Evolutionary conservation across 53 echinoderm and acorn worm species (phyloP).

Genomic region (Paracentrotus lividus): DNA sequence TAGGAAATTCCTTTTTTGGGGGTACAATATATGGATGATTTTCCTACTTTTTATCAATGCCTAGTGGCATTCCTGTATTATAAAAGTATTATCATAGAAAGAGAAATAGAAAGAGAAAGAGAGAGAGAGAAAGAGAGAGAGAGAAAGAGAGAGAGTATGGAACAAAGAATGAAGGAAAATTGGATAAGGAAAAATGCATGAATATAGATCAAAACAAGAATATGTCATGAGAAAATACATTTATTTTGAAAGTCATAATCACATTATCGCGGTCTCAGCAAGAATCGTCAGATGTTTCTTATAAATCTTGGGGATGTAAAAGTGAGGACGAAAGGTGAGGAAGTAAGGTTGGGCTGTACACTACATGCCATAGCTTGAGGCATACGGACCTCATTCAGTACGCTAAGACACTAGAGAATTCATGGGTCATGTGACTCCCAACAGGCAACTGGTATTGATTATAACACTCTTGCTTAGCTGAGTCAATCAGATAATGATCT

Average conservation of each 20-base stretch:
- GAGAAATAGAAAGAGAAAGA: neutral
- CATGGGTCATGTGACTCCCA: conserved; percentile 6
- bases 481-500: conserved; percentile 31
- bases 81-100: too few relatives aligned
- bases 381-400: conserved; percentile 32
- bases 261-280: conserved; percentile 29
- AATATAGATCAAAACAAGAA: neutral
- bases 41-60: too few relatives aligned
- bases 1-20: too few relatives aligned
- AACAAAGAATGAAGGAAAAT: neutral
- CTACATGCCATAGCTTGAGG: neutral
- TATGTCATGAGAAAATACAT: neutral
- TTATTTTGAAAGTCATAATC: conserved; percentile 37
- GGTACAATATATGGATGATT: too few relatives aligned
- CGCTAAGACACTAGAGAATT: conserved; percentile 37
- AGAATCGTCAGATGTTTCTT: conserved; percentile 7
- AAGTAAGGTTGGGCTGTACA: neutral
- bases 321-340: conserved; percentile 40
- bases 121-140: neutral
- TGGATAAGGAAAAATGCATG: neutral
- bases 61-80: too few relatives aligned
- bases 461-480: neutral
- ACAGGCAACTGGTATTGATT: conserved; percentile 9
- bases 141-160: neutral
- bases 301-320: conserved; percentile 5